phyloP scores from a whole-genome alignment of 2,888 invertebrate genomes.

The Alviniconcha strummeri region DNA sequence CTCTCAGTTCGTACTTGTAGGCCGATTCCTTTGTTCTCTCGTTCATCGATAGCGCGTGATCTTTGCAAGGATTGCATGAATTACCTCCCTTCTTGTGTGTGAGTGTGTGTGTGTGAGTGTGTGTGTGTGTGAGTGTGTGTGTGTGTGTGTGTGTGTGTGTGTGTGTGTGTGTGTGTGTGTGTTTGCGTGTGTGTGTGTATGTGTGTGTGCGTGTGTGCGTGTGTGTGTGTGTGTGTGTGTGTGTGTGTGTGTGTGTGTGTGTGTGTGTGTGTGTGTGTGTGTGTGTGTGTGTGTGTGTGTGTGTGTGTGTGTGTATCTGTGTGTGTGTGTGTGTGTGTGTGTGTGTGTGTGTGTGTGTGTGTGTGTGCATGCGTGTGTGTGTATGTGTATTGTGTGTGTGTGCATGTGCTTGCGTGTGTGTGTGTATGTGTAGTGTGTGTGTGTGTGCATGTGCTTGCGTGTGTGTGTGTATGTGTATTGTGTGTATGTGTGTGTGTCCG shows the following conservation, averaged over 20 bases:
- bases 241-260: conserved; percentile 7
- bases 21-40: too few species aligned
- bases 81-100: too few species aligned
- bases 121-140: too few species aligned
- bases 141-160: too few species aligned
- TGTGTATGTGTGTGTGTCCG: background rate
- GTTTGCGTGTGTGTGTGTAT: too few species aligned
- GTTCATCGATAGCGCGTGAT: too few species aligned
- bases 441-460: background rate
- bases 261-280: background rate
- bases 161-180: too few species aligned
- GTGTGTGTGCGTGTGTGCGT: background rate
- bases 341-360: conserved; percentile 1
- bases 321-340: conserved; percentile 8
- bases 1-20: too few species aligned
- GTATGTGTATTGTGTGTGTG: conserved; percentile 2
- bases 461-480: background rate
- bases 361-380: conserved; percentile 9
- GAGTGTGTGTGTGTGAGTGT: too few species aligned
- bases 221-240: background rate
- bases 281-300: conserved; percentile 21
- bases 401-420: background rate
- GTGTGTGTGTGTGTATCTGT: conserved; percentile 6
- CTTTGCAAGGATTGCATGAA: too few species aligned
- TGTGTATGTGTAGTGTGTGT: background rate